Conservation (phyloP, 2,797 vertebrate genomes). For the Syngnathus acus region DNA sequence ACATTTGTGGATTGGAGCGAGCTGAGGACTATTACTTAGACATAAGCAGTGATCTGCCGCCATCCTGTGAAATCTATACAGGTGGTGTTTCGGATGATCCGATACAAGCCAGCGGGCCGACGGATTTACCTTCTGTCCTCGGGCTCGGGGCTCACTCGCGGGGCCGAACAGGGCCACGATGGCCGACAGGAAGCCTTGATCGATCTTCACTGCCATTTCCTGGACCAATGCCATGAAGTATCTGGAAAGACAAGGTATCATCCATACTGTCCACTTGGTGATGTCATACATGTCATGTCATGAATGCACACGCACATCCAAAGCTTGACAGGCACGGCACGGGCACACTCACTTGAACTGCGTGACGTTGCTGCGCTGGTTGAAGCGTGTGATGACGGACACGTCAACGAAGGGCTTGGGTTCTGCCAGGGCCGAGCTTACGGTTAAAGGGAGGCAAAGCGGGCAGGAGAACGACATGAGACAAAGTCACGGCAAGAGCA, state of each 20-base stretch:
- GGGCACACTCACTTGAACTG: slow-evolving; percentile 86
- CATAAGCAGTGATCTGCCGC: too few species aligned
- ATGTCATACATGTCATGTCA: neutral
- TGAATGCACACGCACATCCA: neutral
- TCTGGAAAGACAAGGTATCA: slow-evolving; percentile 47
- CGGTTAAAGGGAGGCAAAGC: too few species aligned
- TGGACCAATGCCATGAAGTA: slow-evolving; percentile 98
- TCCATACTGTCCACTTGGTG: too few species aligned
- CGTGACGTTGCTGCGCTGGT: slow-evolving; percentile 88
- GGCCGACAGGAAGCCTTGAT: slow-evolving; percentile 88
- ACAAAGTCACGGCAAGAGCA: slow-evolving; percentile 35
- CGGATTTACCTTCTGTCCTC: slow-evolving; percentile 72
- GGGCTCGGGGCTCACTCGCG: slow-evolving; percentile 62
- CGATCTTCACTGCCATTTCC: slow-evolving; percentile 94
- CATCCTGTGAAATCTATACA: too few species aligned
- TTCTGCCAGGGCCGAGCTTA: slow-evolving; percentile 63
- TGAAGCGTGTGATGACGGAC: slow-evolving; percentile 91
- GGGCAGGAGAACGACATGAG: too few species aligned
- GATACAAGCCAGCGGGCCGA: neutral
- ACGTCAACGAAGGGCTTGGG: slow-evolving; percentile 93
- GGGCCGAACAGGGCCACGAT: slow-evolving; percentile 78
- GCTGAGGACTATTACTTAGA: too few species aligned
- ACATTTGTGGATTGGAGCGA: too few species aligned
- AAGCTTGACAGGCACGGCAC: neutral
- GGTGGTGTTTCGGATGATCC: too few species aligned